Conservation (phyloP, 2,113 vertebrate genomes). For the Psittacula cyanocephala region DNA sequence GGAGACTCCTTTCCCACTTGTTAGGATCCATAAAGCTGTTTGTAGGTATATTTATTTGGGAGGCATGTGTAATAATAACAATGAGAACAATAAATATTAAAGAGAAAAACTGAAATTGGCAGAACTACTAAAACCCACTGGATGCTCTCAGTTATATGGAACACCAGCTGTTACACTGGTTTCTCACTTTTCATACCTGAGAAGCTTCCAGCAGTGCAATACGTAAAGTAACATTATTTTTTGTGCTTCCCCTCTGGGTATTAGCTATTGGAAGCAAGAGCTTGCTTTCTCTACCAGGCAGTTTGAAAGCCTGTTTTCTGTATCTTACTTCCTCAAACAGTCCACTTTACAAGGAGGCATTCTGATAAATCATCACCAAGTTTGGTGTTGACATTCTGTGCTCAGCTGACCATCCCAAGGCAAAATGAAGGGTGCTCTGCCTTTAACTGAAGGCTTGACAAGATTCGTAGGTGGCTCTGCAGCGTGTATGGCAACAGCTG, state of each 20-base stretch:
- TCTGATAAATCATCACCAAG: conserved; percentile 29
- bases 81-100: not conserved
- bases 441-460: conserved; percentile 46
- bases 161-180: not conserved
- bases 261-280: not conserved
- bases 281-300: not conserved
- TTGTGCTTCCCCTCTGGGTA: not conserved
- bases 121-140: not conserved
- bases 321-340: not conserved
- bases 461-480: conserved; percentile 28
- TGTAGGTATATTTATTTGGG: not conserved
- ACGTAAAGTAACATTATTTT: not conserved
- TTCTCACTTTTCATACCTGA: not conserved
- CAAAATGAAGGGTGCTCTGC: conserved; percentile 15
- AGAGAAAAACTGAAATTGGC: not conserved
- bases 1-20: not conserved
- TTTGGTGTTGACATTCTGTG: not conserved
- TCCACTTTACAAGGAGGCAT: not conserved
- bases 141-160: not conserved
- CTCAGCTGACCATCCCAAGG: conserved; percentile 32
- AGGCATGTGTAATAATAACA: not conserved
- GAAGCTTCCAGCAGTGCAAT: not conserved
- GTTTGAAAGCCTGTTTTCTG: not conserved
- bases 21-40: not conserved
- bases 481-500: conserved; percentile 28